phyloP scores from a whole-genome alignment of 1,140 invertebrate species.

The Scaptomyza hsui region DNA sequence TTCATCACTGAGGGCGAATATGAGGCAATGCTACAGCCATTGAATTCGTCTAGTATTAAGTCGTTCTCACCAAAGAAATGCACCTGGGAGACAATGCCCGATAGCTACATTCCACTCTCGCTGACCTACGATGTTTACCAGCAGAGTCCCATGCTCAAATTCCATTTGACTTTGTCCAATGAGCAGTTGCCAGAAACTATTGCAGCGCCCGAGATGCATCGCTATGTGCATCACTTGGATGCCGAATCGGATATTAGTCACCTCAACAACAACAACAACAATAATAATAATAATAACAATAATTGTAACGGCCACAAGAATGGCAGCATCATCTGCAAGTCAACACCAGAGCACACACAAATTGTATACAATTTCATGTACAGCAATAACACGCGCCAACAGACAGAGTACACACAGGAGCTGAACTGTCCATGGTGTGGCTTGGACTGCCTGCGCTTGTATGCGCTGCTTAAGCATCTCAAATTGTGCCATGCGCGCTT shows the following conservation, averaged over 20 bases:
- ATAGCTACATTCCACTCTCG: conserved; percentile 86
- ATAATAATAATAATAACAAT: conserved; percentile 68
- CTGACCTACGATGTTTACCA: conserved; percentile 88
- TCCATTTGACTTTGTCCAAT: conserved; percentile 92
- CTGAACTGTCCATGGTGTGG: conserved; percentile 97
- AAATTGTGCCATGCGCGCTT: conserved; percentile 97
- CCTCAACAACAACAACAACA: conserved; percentile 64
- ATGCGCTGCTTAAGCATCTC: conserved; percentile 95
- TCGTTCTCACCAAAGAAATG: conserved; percentile 87
- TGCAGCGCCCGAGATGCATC: conserved; percentile 77
- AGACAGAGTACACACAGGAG: conserved; percentile 96
- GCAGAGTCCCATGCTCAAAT: conserved; percentile 92
- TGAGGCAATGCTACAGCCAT: conserved; percentile 92
- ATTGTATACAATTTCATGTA: conserved; percentile 98
- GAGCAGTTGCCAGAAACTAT: conserved; percentile 89
- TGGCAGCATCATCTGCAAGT: conserved; percentile 47
- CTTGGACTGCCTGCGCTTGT: conserved; percentile 93
- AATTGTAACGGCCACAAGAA: conserved; percentile 55
- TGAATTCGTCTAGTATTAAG: conserved; percentile 86
- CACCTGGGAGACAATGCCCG: conserved; percentile 93
- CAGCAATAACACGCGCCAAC: conserved; percentile 96
- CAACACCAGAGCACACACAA: conserved; percentile 85
- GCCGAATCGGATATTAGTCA: conserved; percentile 54
- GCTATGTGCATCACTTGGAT: conserved; percentile 69
- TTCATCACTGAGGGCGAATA: conserved; percentile 96